phyloP scores from a whole-genome alignment of 2,797 vertebrate species.

The Dermochelys coriacea region DNA sequence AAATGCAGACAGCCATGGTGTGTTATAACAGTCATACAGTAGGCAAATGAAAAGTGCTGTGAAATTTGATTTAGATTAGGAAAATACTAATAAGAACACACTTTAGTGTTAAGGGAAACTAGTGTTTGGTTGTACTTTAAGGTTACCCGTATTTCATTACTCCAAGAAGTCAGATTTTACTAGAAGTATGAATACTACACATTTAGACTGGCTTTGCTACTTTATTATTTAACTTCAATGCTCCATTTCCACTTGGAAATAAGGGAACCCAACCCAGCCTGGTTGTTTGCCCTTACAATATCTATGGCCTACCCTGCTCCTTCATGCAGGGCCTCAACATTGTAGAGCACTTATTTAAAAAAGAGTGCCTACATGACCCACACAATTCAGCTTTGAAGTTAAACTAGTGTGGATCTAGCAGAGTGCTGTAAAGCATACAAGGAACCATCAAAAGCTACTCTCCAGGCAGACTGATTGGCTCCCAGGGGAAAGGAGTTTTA shows the following conservation, averaged over 20 bases:
- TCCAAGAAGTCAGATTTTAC: neutral
- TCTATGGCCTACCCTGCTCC: neutral
- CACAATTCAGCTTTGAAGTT: neutral
- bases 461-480: neutral
- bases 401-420: neutral
- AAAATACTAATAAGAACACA: neutral
- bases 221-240: neutral
- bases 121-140: too few relatives aligned
- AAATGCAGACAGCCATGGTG: neutral
- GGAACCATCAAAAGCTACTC: neutral
- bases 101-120: too few relatives aligned
- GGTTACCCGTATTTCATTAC: fast-evolving
- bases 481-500: conserved; percentile 54
- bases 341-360: neutral
- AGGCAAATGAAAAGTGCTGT: fast-evolving
- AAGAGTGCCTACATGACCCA: neutral
- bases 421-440: neutral
- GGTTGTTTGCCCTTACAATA: neutral
- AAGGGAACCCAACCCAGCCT: conserved; percentile 26
- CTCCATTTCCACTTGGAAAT: conserved; percentile 41
- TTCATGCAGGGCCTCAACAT: neutral
- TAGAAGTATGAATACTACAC: neutral
- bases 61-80: neutral
- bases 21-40: neutral
- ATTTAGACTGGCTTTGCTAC: neutral